phyloP scores from a whole-genome alignment of 2,888 invertebrate species.

The Chalcis sispes region DNA sequence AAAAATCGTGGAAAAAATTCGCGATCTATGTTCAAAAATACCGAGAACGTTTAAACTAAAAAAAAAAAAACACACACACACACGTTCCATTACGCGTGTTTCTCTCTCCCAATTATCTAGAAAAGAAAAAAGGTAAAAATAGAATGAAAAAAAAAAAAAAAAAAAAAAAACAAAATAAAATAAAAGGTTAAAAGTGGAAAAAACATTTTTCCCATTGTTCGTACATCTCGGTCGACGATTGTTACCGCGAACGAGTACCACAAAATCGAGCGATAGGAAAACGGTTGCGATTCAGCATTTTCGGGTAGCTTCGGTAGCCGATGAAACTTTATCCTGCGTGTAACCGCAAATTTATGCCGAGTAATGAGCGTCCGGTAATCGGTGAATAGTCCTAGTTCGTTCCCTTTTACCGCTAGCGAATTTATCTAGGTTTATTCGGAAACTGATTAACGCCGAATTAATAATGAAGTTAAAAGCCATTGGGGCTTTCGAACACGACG shows the following conservation, averaged over 20 bases:
- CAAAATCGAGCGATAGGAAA: constrained; percentile 1
- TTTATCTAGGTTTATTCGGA: constrained; percentile 53
- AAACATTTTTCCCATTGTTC: not conserved
- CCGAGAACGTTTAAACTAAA: not conserved
- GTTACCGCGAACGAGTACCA: not conserved
- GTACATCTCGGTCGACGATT: not conserved
- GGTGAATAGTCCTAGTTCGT: too few species aligned
- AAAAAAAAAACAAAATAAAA: not conserved
- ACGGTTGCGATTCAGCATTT: constrained; percentile 39
- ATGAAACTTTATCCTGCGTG: constrained; percentile 35
- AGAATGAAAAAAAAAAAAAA: not conserved
- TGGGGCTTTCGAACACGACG: not conserved
- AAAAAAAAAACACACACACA: not conserved
- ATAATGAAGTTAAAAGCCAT: constrained; percentile 37
- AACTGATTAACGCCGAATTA: constrained; percentile 45
- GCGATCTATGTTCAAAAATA: not conserved
- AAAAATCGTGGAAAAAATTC: constrained; percentile 1
- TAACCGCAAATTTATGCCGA: not conserved
- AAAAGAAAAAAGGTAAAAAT: too few species aligned
- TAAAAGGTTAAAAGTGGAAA: not conserved
- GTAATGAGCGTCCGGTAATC: constrained; percentile 33
- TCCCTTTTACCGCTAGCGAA: constrained; percentile 33
- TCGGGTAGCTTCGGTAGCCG: constrained; percentile 20
- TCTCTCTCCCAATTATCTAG: too few species aligned
- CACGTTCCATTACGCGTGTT: too few species aligned